These are phyloP conservation scores for Mycteria americana DNA, from an alignment of 2,797 vertebrate species.

Conservation along the genomic window DNA sequence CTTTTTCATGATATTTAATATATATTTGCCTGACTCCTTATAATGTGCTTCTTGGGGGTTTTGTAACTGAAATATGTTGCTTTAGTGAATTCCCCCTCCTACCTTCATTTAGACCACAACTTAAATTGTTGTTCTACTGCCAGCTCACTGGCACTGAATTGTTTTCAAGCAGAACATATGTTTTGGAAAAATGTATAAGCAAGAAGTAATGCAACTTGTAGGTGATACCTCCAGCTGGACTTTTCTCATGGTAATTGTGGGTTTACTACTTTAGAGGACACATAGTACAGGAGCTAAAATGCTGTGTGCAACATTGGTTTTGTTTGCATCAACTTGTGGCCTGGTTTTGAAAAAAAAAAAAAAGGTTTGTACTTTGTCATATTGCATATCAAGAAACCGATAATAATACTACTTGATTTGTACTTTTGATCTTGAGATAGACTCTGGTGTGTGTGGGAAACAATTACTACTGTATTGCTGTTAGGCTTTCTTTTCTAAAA, in stretches of 20 bases:
- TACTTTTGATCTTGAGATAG: neutral
- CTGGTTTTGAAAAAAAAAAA: neutral
- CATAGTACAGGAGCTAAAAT: constrained; percentile 1
- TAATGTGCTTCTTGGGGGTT: neutral
- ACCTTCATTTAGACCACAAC: neutral
- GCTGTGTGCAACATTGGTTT: neutral
- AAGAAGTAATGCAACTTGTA: neutral
- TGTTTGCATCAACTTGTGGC: constrained; percentile 8
- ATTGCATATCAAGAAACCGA: neutral
- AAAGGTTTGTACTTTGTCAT: neutral
- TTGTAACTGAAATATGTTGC: constrained; percentile 2
- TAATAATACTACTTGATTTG: neutral
- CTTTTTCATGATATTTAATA: neutral
- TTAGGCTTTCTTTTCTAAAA: neutral
- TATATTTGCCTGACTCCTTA: neutral
- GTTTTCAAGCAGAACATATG: neutral
- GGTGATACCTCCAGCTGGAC: constrained; percentile 43
- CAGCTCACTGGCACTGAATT: neutral
- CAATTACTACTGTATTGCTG: neutral
- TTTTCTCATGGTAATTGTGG: constrained; percentile 55
- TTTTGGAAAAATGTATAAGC: neutral
- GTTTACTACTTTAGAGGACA: neutral
- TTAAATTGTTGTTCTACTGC: neutral
- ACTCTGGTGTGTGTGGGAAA: neutral
- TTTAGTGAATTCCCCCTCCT: constrained; percentile 7